Percentiles rank a stretch among this genome's conserved stretches.
These are phyloP conservation scores for Petromus typicus DNA, from an alignment of 2,113 vertebrate species.

Conservation along the genomic window DNA sequence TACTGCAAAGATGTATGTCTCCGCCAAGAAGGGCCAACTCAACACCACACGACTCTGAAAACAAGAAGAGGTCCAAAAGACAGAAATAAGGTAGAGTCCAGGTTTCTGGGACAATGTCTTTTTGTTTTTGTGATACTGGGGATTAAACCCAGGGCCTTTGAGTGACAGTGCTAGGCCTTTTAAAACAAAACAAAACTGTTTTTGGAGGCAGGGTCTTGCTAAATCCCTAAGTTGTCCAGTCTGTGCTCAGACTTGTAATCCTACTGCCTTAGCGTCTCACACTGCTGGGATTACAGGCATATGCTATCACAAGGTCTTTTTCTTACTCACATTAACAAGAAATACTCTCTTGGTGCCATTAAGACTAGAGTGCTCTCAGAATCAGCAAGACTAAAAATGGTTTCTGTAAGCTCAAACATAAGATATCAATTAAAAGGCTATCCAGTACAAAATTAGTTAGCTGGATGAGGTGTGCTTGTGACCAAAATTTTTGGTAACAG, in stretches of 20 bases:
- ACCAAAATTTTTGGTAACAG: background rate
- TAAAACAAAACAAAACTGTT: background rate
- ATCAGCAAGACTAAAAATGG: background rate
- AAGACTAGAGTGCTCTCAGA: background rate
- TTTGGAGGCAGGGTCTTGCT: background rate
- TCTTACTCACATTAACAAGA: background rate
- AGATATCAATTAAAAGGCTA: background rate
- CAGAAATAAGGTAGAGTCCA: background rate
- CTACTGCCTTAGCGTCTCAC: background rate
- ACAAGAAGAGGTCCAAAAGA: background rate
- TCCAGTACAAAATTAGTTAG: background rate
- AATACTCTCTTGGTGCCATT: background rate
- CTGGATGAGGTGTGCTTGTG: background rate
- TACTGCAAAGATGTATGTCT: background rate
- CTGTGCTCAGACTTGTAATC: background rate
- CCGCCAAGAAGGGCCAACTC: conserved; percentile 18
- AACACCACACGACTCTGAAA: background rate
- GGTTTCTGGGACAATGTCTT: background rate
- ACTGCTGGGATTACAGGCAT: background rate
- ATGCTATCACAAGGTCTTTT: background rate
- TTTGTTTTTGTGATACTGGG: background rate
- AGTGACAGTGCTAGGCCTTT: background rate
- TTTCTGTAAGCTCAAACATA: conserved; percentile 10
- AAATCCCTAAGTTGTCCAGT: background rate
- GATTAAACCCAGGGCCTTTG: background rate